phyloP scores from a whole-genome alignment of 2,888 invertebrate genomes.

The Diplazon laetatorius region DNA sequence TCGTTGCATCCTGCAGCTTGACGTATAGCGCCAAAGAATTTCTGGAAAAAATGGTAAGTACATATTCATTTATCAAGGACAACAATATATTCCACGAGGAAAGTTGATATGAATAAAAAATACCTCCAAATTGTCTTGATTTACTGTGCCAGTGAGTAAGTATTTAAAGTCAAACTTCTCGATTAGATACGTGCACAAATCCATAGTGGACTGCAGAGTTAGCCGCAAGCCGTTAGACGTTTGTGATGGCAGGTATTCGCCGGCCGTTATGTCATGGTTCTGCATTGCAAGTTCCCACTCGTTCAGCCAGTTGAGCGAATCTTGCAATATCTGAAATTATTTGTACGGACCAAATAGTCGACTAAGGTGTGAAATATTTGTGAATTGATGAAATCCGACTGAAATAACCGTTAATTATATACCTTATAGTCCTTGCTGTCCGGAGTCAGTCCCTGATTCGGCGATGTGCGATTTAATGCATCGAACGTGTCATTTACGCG shows the following conservation, averaged over 20 bases:
- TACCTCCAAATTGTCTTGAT: conserved; percentile 69
- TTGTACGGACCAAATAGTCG: too few relatives aligned
- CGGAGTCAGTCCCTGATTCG: conserved; percentile 35
- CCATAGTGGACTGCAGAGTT: conserved; percentile 64
- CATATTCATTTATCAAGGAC: neutral
- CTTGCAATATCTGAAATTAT: conserved; percentile 46
- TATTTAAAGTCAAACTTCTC: conserved; percentile 58
- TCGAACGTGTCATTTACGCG: conserved; percentile 40
- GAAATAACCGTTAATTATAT: neutral
- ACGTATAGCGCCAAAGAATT: conserved; percentile 57
- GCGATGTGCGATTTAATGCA: conserved; percentile 44
- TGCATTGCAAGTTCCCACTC: conserved; percentile 55
- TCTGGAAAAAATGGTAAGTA: conserved; percentile 20
- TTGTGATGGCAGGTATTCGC: conserved; percentile 60
- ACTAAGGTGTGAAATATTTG: too few relatives aligned
- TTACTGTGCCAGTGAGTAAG: conserved; percentile 64
- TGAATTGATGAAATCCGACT: too few relatives aligned
- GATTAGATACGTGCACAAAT: conserved; percentile 57
- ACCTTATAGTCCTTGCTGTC: conserved; percentile 37
- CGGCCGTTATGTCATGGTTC: conserved; percentile 45
- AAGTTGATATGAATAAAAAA: neutral
- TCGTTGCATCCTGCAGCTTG: conserved; percentile 54
- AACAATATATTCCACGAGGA: neutral
- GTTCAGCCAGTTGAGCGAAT: conserved; percentile 54
- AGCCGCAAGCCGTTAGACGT: conserved; percentile 65